Evolutionary conservation across 92 coral and sea anemone species (phyloP), one percentile per base, ranked within the genome.

Genomic region (Siderastrea radians): DNA sequence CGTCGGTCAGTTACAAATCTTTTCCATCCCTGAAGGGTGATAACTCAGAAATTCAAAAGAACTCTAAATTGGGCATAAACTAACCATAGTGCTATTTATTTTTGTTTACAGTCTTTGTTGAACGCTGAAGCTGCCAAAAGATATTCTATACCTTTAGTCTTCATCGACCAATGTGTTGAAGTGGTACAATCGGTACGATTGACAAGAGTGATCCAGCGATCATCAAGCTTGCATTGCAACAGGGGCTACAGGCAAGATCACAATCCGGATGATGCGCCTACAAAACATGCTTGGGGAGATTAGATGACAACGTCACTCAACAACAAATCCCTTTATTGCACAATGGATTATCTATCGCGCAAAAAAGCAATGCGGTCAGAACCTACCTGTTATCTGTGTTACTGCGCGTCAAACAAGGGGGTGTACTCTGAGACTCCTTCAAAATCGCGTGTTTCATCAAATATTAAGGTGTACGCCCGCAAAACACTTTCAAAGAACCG

Each of bases 171-270:
- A 8, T 68, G 16, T 46, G 47, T 77, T 63, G 66, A 77, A 59
- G 81, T 58, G 55, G 81, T 61, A 3, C 66, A 77, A 46, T 55
- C 55, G 6, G 53, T 77, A 19, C 68, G 81, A 10, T 16, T 77
- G 43, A 60, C 68, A 4, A 58, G 16, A 43, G 54, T 38, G 47
- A 60, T 47, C 64, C 68, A 45, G 44, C 45, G 9, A 13, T 9
- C 65, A 19, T 19, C 70, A 6, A 60, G 65, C 12, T 11, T 55
- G 12, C 61, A 72, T 8, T 1, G 17, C 44, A 72, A 13, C 77
- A n/a, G 12, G 12, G 5, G 5, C 15, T 14, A 7, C 38, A 71
- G 17, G 19, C 46, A 49, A 13, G 77, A 2, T 44, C 19, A 72
- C 75, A 15, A 48, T 14, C 57, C 57, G 7, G 54, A 72, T 4